Conservation (phyloP, 1,140 invertebrate genomes). For the Polypedilum vanderplanki region DNA sequence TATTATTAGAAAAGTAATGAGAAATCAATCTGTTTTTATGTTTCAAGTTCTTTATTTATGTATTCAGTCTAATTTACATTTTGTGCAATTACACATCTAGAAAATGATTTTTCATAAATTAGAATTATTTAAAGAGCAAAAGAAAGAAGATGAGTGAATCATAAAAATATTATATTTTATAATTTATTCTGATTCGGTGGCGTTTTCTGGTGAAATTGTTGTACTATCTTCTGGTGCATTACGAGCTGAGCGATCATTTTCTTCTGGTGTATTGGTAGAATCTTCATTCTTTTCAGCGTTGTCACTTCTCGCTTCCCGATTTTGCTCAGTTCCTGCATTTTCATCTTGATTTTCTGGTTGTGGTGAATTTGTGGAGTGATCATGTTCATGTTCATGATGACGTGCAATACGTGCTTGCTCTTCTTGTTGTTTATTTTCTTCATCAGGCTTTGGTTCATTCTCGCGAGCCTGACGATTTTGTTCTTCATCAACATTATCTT, state of each 20-base stretch:
- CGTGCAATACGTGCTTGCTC: conserved; percentile 26
- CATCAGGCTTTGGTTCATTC: conserved; percentile 27
- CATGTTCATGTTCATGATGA: conserved; percentile 31
- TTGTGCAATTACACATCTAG: neutral
- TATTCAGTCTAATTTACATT: conserved; percentile 19
- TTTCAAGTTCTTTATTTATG: neutral
- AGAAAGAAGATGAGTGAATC: neutral
- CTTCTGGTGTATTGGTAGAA: conserved; percentile 30
- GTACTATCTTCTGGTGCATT: conserved; percentile 31
- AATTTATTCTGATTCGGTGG: conserved; percentile 36
- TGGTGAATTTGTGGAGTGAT: conserved; percentile 30
- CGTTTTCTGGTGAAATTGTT: neutral
- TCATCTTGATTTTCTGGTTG: conserved; percentile 31
- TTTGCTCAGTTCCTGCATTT: conserved; percentile 31
- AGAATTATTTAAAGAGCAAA: neutral
- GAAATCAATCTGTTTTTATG: neutral
- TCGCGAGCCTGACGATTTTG: neutral
- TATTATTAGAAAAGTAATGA: no score
- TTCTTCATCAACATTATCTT: neutral
- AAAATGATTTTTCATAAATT: neutral
- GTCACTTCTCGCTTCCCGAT: neutral
- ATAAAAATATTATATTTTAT: neutral
- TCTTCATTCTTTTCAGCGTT: no score
- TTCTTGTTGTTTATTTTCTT: conserved; percentile 31
- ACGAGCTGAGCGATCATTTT: conserved; percentile 35